Conservation (phyloP, 2,888 invertebrate genomes). For the Cremastinae sp. region DNA sequence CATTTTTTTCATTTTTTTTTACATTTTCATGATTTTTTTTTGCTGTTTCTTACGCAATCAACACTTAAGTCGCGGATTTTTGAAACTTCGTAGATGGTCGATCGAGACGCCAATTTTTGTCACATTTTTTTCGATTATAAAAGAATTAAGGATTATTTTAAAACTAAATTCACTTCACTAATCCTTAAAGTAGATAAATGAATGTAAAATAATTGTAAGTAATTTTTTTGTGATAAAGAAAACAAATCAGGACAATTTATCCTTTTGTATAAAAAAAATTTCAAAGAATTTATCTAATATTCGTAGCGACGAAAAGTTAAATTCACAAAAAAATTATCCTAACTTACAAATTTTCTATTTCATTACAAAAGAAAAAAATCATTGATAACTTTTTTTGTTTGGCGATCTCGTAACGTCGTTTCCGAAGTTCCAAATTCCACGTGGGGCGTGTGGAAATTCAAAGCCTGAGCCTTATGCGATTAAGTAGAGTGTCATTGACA, state of each 20-base stretch:
- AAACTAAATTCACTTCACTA: too few species aligned
- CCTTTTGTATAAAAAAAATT: too few species aligned
- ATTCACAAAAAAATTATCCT: too few species aligned
- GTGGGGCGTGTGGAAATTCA: constrained; percentile 23
- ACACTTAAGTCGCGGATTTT: constrained; percentile 73
- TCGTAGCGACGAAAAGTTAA: too few species aligned
- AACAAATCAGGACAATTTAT: too few species aligned
- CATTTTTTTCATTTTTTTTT: constrained; percentile 63
- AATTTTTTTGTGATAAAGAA: too few species aligned
- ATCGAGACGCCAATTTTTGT: constrained; percentile 65
- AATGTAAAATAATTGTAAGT: too few species aligned
- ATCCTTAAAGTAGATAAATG: too few species aligned
- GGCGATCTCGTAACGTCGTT: too few species aligned
- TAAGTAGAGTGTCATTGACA: constrained; percentile 59
- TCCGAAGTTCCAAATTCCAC: too few species aligned
- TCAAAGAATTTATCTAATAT: too few species aligned
- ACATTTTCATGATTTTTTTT: constrained; percentile 65
- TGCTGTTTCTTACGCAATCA: constrained; percentile 73
- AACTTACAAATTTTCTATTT: too few species aligned
- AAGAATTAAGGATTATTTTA: constrained; percentile 20
- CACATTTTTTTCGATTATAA: constrained; percentile 2
- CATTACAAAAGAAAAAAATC: constrained; percentile 28
- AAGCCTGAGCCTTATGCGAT: constrained; percentile 54
- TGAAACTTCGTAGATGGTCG: constrained; percentile 72
- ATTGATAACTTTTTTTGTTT: neutral